Conservation (phyloP, 2,113 vertebrate genomes). For the Elaphurus davidianus region DNA sequence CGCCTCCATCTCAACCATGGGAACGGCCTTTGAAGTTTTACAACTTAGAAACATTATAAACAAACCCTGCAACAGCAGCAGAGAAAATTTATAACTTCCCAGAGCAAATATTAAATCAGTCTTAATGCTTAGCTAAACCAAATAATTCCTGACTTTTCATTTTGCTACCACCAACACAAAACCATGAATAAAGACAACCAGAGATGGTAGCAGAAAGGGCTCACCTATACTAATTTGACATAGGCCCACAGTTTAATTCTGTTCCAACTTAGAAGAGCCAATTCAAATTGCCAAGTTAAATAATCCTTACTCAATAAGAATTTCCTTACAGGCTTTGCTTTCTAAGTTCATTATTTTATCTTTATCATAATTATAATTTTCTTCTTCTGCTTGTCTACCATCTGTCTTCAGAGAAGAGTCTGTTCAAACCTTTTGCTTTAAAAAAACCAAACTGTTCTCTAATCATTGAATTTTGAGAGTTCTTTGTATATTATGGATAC, state of each 20-base stretch:
- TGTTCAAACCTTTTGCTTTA: background rate
- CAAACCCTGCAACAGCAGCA: slow-evolving; percentile 18
- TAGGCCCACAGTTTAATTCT: background rate
- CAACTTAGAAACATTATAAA: slow-evolving; percentile 36
- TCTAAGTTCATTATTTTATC: background rate
- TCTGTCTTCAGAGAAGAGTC: background rate
- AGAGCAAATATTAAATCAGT: slow-evolving; percentile 56
- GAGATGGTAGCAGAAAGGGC: background rate
- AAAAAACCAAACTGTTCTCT: background rate
- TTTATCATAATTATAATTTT: background rate
- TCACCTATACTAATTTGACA: background rate
- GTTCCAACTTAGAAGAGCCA: background rate
- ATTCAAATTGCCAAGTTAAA: background rate
- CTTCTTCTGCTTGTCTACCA: background rate
- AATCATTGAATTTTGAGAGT: background rate
- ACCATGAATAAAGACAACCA: background rate
- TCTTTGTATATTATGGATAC: background rate
- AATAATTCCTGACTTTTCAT: slow-evolving; percentile 42
- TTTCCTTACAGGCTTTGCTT: background rate
- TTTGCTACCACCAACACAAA: slow-evolving; percentile 47
- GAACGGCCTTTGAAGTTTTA: slow-evolving; percentile 34
- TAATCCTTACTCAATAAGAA: background rate
- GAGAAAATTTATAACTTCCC: slow-evolving; percentile 43
- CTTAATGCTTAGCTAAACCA: slow-evolving; percentile 35
- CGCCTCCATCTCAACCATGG: background rate